A percentile compares a stretch with the other conserved stretches of the same genome.
Evolutionary conservation across 92 coral and sea anemone species (phyloP).

Genomic region (Pocillopora grandis): DNA sequence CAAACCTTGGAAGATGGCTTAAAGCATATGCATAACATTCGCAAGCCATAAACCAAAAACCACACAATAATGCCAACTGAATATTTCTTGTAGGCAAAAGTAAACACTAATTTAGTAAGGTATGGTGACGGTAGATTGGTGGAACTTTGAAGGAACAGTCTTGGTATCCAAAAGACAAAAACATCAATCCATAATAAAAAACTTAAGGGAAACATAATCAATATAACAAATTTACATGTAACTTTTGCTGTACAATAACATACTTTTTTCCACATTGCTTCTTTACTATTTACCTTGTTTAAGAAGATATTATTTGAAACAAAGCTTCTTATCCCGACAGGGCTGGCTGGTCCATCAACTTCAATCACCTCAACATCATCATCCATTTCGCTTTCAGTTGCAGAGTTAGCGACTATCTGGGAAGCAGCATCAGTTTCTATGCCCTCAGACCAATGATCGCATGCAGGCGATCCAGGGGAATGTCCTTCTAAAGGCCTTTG

Average conservation of each 20-base stretch:
- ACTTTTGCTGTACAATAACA: no score
- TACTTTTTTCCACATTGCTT: neutral
- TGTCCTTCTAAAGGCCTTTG: no score
- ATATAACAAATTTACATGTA: neutral
- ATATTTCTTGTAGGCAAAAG: no score
- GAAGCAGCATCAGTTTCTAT: no score
- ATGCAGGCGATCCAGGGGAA: no score
- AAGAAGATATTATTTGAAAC: neutral
- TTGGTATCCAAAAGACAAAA: neutral
- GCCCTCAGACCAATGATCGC: fast-evolving
- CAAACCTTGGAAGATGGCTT: no score
- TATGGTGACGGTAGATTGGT: neutral
- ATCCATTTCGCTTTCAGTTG: no score
- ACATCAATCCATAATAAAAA: neutral
- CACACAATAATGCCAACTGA: no score
- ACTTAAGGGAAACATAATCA: neutral
- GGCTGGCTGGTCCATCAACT: neutral
- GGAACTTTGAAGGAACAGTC: neutral
- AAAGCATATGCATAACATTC: no score
- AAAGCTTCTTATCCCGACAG: neutral
- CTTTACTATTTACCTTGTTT: no score
- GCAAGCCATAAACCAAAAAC: no score
- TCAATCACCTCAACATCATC: neutral
- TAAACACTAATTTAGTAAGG: neutral
- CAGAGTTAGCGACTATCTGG: no score